Evolutionary conservation across 2,113 vertebrate genomes (phyloP).

Genomic region (Chaetodon trifascialis): DNA sequence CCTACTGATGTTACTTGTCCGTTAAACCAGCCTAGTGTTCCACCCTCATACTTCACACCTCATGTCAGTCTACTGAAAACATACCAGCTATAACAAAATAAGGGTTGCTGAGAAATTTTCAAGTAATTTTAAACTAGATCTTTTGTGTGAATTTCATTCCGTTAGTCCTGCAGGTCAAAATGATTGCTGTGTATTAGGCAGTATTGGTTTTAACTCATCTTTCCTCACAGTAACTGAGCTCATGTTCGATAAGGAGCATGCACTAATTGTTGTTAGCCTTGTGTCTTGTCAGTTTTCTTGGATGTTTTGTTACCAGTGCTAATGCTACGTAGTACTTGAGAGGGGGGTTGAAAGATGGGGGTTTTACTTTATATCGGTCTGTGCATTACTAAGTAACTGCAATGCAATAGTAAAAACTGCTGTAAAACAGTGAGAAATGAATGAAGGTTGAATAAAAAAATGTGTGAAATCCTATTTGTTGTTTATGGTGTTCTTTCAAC

Average conservation of each 20-base stretch:
- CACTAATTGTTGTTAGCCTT: neutral
- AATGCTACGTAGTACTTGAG: conserved; percentile 9
- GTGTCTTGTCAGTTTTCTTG: conserved; percentile 16
- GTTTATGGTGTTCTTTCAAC: neutral
- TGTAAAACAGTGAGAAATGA: conserved; percentile 27
- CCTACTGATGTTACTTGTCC: conserved; percentile 37
- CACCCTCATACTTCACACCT: conserved; percentile 21
- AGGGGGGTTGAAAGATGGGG: neutral
- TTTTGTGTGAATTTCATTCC: conserved; percentile 22
- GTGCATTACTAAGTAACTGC: conserved; percentile 14
- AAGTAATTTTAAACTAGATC: conserved; percentile 28
- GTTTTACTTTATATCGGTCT: conserved; percentile 2
- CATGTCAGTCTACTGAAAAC: conserved; percentile 4
- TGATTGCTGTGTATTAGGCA: conserved; percentile 34
- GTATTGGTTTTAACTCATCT: conserved; percentile 25
- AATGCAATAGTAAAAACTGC: conserved; percentile 37
- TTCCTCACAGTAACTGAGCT: conserved; percentile 18
- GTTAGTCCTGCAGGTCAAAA: conserved; percentile 5
- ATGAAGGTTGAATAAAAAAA: conserved; percentile 49
- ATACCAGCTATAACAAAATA: conserved; percentile 40
- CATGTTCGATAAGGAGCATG: neutral
- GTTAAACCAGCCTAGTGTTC: conserved; percentile 31
- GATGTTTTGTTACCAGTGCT: conserved; percentile 16
- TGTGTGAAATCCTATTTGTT: conserved; percentile 7
- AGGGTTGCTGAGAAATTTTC: conserved; percentile 2